Evolutionary conservation across 2,113 vertebrate species (phyloP).

Genomic region (Festucalex cinctus): DNA sequence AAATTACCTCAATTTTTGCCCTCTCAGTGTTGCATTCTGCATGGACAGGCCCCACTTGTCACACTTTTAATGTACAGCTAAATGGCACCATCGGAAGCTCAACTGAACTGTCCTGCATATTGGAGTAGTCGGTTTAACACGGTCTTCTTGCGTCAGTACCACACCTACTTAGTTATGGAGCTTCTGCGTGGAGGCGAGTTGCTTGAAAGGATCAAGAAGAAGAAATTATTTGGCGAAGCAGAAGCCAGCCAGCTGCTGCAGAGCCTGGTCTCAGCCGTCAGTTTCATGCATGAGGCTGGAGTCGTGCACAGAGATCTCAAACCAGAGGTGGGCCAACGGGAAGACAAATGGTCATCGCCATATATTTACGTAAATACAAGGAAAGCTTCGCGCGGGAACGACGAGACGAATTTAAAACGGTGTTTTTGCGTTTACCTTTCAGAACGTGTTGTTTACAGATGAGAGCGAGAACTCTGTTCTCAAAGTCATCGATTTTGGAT

Average conservation of each 20-base stretch:
- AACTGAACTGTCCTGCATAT: too few species aligned
- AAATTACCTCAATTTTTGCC: too few species aligned
- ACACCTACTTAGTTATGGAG: slow-evolving; percentile 89
- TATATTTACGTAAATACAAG: too few species aligned
- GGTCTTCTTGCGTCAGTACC: slow-evolving; percentile 67
- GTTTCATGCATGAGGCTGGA: slow-evolving; percentile 89
- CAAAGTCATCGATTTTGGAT: slow-evolving; percentile 91
- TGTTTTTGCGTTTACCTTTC: slow-evolving; percentile 17
- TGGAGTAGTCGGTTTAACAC: too few species aligned
- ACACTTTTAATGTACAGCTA: too few species aligned
- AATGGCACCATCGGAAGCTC: too few species aligned
- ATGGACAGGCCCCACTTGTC: too few species aligned
- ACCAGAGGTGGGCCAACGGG: slow-evolving; percentile 76
- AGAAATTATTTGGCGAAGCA: slow-evolving; percentile 85
- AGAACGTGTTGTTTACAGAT: slow-evolving; percentile 87
- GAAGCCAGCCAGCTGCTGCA: slow-evolving; percentile 87
- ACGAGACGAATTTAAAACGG: background rate
- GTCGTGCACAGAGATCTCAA: slow-evolving; percentile 91
- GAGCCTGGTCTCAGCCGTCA: slow-evolving; percentile 84
- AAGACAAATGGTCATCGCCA: background rate
- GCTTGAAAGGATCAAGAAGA: slow-evolving; percentile 84
- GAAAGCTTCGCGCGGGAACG: background rate
- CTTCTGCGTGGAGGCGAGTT: slow-evolving; percentile 84
- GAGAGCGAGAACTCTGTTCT: slow-evolving; percentile 79
- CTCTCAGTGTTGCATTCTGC: too few species aligned